phyloP scores from a whole-genome alignment of 2,113 vertebrate species.

The Nansenia antarctica region DNA sequence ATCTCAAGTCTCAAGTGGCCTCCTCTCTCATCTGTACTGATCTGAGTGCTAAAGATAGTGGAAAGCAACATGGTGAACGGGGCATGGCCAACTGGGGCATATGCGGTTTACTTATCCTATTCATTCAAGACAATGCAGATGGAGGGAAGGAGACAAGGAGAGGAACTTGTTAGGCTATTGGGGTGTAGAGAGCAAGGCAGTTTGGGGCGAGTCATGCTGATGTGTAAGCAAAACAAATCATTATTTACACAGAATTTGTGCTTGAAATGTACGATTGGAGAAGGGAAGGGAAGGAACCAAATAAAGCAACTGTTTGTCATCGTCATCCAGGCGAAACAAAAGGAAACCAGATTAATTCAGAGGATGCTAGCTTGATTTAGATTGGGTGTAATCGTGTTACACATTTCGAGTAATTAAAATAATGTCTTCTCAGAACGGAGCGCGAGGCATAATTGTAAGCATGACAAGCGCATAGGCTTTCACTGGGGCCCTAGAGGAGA shows the following conservation, averaged over 20 bases:
- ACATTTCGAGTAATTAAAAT: constrained; percentile 47
- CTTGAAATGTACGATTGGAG: no score
- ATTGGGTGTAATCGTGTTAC: constrained; percentile 57
- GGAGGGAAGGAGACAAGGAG: no score
- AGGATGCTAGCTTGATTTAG: constrained; percentile 28
- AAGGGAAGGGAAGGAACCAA: not conserved
- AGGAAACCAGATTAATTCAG: constrained; percentile 18
- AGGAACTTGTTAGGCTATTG: no score
- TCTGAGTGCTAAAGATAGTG: no score
- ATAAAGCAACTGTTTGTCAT: constrained; percentile 3
- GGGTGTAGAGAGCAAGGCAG: no score
- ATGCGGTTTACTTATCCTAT: no score
- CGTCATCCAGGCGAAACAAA: not conserved
- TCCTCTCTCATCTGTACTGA: no score
- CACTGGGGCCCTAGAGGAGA: constrained; percentile 33
- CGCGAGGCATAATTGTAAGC: constrained; percentile 29
- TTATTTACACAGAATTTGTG: no score
- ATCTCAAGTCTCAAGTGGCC: no score
- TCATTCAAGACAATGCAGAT: no score
- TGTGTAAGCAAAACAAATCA: not conserved
- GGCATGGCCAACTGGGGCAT: no score
- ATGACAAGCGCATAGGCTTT: constrained; percentile 39
- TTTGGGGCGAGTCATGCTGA: not conserved
- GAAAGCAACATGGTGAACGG: no score
- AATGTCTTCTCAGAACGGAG: constrained; percentile 17